Percentiles rank a stretch among this genome's conserved stretches.
These are phyloP conservation scores for Drosophila nigricruria DNA, from an alignment of 2,888 invertebrate genomes.

Conservation along the genomic window DNA sequence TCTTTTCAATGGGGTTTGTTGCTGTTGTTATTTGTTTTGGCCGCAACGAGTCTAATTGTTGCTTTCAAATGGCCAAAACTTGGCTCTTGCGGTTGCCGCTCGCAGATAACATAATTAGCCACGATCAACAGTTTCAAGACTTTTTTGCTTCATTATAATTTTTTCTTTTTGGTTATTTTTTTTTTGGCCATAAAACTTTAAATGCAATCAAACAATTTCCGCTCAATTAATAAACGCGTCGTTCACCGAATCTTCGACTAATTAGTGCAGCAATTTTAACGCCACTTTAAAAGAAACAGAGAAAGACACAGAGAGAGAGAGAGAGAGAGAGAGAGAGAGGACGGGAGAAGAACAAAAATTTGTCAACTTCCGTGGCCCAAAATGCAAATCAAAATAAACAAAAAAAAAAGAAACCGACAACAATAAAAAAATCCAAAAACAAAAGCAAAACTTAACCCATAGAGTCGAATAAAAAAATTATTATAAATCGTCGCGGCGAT, in stretches of 20 bases:
- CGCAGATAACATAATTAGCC: slow-evolving; percentile 47
- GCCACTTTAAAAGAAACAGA: slow-evolving; percentile 34
- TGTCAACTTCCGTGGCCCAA: slow-evolving; percentile 75
- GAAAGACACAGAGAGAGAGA: background rate
- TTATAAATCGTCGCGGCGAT: slow-evolving; percentile 71
- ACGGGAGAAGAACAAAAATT: slow-evolving; percentile 9
- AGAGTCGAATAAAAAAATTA: slow-evolving; percentile 44
- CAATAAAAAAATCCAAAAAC: slow-evolving; percentile 8
- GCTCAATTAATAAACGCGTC: slow-evolving; percentile 67
- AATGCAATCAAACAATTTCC: slow-evolving; percentile 75
- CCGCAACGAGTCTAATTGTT: slow-evolving; percentile 50
- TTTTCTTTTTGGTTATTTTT: background rate
- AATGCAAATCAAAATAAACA: slow-evolving; percentile 53
- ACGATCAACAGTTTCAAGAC: slow-evolving; percentile 32
- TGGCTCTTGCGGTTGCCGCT: slow-evolving; percentile 24
- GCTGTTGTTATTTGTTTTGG: slow-evolving; percentile 31
- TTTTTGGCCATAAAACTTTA: slow-evolving; percentile 45
- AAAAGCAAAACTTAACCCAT: slow-evolving; percentile 20
- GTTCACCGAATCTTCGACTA: slow-evolving; percentile 56
- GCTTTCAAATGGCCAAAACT: slow-evolving; percentile 41
- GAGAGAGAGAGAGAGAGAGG: background rate
- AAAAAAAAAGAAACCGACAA: slow-evolving; percentile 10
- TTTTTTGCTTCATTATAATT: background rate
- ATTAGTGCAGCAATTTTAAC: slow-evolving; percentile 65
- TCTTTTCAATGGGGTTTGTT: slow-evolving; percentile 30